Evolutionary conservation across 37 sponge, comb jelly and placozoan genomes (phyloP), one percentile per base, ranked within the genome.

Genomic region (Cliona cf. orientalis): DNA sequence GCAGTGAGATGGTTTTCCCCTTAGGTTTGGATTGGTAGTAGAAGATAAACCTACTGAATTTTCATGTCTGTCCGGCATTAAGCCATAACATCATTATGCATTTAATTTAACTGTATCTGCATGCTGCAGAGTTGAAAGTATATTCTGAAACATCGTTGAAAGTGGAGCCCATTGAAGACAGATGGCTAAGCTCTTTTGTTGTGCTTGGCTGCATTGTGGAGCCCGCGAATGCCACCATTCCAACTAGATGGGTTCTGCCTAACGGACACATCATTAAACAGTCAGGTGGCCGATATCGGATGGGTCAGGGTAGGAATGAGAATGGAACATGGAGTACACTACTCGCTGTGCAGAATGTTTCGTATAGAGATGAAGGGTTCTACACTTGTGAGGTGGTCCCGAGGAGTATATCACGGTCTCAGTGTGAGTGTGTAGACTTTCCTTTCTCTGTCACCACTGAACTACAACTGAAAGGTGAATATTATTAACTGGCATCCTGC

Each of bases 381-480:
- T 80, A 80, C 25, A 69, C 60, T 3, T 80, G 81, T 67, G 42
- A 69, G 31, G 81, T 45, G 29, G n/a, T 14, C 1, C 22, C 4
- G 21, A 57, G 22, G 32, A 39, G 25, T 26, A 6, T 12, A 36
- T 3, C 36, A 39, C 41, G n/a, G 62, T 60, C 42, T 36, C 40
- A n/a, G 60, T 75, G 56, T 22, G 26, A 61, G 26, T 61, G 63
- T 22, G 26, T 25, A 7, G 63, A n/a, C 22, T 61, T 61, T 19
- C 63, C 63, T 17, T 1, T 39, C 21, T 55, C 46, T 28, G 81
- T 71, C 5, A 55, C 70, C 38, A 55, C 36, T 69, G 29, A 66
- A 26, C 71, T 80, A 9, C 11, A n/a, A 5, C 81, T 80, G 41
- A 3, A 41, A 46, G 53, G 81, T 80, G 37, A 69, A 60, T 28